These are phyloP conservation scores for Cactoblastis cactorum DNA, from an alignment of 2,888 invertebrate genomes.

Conservation along the genomic window DNA sequence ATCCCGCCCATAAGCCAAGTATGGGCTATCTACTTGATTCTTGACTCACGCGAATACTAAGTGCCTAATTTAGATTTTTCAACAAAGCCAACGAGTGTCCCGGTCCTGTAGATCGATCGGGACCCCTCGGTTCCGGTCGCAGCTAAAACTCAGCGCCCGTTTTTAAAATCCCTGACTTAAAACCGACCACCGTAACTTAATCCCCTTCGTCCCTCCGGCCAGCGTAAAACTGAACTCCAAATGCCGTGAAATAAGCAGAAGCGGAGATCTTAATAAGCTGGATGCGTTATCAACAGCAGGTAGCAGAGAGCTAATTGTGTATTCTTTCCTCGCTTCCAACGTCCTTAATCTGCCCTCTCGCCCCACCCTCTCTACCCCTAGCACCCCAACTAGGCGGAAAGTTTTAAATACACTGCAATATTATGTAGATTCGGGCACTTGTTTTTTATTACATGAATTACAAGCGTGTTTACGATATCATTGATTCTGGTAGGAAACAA, in stretches of 20 bases:
- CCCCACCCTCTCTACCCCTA: slow-evolving; percentile 46
- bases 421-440: slow-evolving; percentile 56
- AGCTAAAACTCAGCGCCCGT: slow-evolving; percentile 60
- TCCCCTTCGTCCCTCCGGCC: slow-evolving; percentile 34
- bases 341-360: slow-evolving; percentile 74
- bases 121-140: slow-evolving; percentile 70
- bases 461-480: slow-evolving; percentile 23
- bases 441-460: slow-evolving; percentile 34
- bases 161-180: slow-evolving; percentile 68
- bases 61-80: slow-evolving; percentile 72
- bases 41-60: slow-evolving; percentile 66
- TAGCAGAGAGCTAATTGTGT: slow-evolving; percentile 77
- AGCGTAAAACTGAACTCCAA: slow-evolving; percentile 31
- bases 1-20: slow-evolving; percentile 22
- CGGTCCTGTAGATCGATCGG: slow-evolving; percentile 66
- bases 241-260: slow-evolving; percentile 32
- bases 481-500: slow-evolving; percentile 24
- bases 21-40: slow-evolving; percentile 25
- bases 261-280: slow-evolving; percentile 48
- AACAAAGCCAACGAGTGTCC: slow-evolving; percentile 65
- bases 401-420: slow-evolving; percentile 62
- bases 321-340: slow-evolving; percentile 76
- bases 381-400: slow-evolving; percentile 72
- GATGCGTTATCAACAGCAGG: slow-evolving; percentile 72
- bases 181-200: slow-evolving; percentile 50